These are phyloP conservation scores for Andrena minutula DNA, from an alignment of 2,888 invertebrate species.

Conservation along the genomic window DNA sequence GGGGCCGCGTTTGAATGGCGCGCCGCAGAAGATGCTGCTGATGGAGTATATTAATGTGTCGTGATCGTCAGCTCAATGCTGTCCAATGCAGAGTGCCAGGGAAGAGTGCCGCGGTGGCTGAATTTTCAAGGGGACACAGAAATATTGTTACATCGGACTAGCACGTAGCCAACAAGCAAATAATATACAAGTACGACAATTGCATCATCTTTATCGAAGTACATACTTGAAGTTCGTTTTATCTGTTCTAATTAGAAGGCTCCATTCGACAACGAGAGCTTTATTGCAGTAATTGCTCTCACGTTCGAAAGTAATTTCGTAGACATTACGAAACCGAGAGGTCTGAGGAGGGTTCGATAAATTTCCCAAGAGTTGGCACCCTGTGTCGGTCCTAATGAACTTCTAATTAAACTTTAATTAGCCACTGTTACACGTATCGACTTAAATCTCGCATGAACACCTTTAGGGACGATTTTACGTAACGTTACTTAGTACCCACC, in stretches of 20 bases:
- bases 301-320: conserved; percentile 25
- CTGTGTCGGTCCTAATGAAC: conserved; percentile 47
- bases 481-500: background rate
- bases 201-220: background rate
- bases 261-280: background rate
- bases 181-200: background rate
- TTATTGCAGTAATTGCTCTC: conserved; percentile 4
- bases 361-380: conserved; percentile 25
- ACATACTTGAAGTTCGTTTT: background rate
- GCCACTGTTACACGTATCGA: conserved; percentile 43
- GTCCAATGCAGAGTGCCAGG: background rate
- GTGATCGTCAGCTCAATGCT: conserved; percentile 45
- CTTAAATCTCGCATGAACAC: conserved; percentile 40
- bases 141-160: background rate
- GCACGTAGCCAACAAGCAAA: background rate
- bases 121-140: background rate
- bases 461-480: background rate
- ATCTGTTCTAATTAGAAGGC: conserved; percentile 54
- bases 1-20: conserved; percentile 32
- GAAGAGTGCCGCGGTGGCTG: background rate
- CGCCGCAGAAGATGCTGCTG: conserved; percentile 10
- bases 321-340: conserved; percentile 12
- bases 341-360: conserved; percentile 22
- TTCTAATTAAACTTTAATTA: conserved; percentile 62
- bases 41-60: conserved; percentile 53